Conservation (phyloP, 2,888 invertebrate genomes). For the Drosophila anomelani region DNA sequence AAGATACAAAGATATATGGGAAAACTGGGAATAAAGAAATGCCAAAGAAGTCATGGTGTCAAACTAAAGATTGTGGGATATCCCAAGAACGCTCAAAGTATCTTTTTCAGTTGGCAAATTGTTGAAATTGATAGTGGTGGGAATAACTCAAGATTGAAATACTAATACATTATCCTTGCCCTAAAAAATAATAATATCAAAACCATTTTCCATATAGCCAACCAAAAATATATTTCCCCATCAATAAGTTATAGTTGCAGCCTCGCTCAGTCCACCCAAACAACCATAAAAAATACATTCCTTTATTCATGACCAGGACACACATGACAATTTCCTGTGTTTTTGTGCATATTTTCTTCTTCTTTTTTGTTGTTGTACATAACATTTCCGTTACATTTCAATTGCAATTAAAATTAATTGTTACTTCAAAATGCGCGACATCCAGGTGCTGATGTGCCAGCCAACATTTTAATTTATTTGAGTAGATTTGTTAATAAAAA, state of each 20-base stretch:
- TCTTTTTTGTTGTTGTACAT: conserved; percentile 23
- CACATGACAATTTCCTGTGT: conserved; percentile 28
- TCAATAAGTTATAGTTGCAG: conserved; percentile 3
- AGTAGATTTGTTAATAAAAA: conserved; percentile 73
- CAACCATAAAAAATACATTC: background rate
- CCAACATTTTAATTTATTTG: conserved; percentile 78
- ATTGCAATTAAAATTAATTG: conserved; percentile 80
- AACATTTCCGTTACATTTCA: conserved; percentile 66
- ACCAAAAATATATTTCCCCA: background rate
- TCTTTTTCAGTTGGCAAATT: background rate
- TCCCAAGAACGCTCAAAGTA: conserved; percentile 14
- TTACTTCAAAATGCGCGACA: conserved; percentile 45
- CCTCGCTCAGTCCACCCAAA: background rate
- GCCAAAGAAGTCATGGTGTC: conserved; percentile 15
- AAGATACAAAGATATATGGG: background rate
- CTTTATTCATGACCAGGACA: conserved; percentile 14
- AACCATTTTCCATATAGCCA: background rate
- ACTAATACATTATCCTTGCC: background rate
- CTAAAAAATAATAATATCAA: background rate
- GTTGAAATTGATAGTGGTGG: conserved; percentile 30
- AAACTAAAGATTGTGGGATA: conserved; percentile 18
- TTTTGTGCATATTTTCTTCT: conserved; percentile 1
- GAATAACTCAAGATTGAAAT: background rate
- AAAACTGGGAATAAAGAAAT: background rate
- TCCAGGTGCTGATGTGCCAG: conserved; percentile 50